phyloP scores from a whole-genome alignment of 2,797 vertebrate species.

The Cynopterus sphinx region DNA sequence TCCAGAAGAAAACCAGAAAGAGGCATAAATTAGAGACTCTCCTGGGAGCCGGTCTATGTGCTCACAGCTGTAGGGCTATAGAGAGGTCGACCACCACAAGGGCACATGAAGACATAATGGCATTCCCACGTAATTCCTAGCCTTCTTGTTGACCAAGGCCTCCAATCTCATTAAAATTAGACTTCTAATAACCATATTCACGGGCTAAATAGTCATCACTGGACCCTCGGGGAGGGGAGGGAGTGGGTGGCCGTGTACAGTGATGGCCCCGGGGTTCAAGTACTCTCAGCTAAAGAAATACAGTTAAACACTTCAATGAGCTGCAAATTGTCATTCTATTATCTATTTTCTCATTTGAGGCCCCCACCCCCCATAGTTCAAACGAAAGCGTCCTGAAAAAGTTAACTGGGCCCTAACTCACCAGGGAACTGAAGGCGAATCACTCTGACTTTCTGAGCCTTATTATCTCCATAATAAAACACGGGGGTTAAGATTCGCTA shows the following conservation, averaged over 20 bases:
- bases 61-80: background rate
- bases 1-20: background rate
- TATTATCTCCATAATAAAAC: background rate
- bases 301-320: background rate
- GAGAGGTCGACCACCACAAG: background rate
- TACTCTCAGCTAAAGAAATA: background rate
- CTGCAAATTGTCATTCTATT: background rate
- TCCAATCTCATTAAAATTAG: background rate
- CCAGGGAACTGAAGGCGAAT: background rate
- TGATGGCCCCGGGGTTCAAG: background rate
- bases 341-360: background rate
- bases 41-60: background rate
- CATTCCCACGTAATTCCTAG: background rate
- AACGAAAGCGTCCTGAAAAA: background rate
- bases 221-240: background rate
- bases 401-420: background rate
- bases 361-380: background rate
- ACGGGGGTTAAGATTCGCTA: background rate
- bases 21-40: background rate
- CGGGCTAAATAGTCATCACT: background rate
- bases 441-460: background rate
- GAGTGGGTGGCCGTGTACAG: background rate
- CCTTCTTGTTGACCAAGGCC: background rate
- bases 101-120: background rate
- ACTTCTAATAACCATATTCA: background rate